Conservation (phyloP, 2,888 invertebrate species). For the Acleris laterana region DNA sequence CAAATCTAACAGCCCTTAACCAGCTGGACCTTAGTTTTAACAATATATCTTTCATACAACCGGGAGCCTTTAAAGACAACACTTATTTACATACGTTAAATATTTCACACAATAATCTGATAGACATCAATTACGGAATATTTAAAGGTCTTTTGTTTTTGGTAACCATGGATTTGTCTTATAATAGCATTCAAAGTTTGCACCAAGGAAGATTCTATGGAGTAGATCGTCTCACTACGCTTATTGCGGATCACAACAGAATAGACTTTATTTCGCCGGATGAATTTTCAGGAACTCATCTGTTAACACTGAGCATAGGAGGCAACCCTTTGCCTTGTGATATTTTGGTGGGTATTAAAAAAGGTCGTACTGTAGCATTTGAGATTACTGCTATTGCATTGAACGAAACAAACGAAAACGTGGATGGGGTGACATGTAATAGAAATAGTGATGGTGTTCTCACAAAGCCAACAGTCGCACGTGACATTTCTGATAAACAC, state of each 20-base stretch:
- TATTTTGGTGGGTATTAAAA: conserved; percentile 52
- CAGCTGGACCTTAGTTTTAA: conserved; percentile 64
- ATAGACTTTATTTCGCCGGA: conserved; percentile 53
- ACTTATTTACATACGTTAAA: conserved; percentile 52
- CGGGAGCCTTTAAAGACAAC: conserved; percentile 62
- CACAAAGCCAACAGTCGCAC: not conserved
- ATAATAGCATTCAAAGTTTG: conserved; percentile 58
- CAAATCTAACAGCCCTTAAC: conserved; percentile 48
- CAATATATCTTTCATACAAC: conserved; percentile 59
- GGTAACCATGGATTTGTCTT: conserved; percentile 61
- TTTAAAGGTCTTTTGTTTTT: conserved; percentile 58
- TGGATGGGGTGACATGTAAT: conserved; percentile 52
- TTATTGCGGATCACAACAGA: conserved; percentile 65
- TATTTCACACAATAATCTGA: conserved; percentile 62
- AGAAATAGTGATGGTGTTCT: not conserved
- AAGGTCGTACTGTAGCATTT: conserved; percentile 40
- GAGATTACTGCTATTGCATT: conserved; percentile 52
- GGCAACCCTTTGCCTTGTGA: conserved; percentile 67
- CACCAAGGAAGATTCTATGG: conserved; percentile 62
- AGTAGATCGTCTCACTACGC: conserved; percentile 48
- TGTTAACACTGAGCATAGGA: conserved; percentile 63
- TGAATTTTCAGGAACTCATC: conserved; percentile 54
- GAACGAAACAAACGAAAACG: conserved; percentile 52
- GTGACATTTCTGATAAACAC: conserved; percentile 9
- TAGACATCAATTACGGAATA: conserved; percentile 57